Conservation (phyloP, 2,113 vertebrate genomes). For the Phalacrocorax carbo region DNA sequence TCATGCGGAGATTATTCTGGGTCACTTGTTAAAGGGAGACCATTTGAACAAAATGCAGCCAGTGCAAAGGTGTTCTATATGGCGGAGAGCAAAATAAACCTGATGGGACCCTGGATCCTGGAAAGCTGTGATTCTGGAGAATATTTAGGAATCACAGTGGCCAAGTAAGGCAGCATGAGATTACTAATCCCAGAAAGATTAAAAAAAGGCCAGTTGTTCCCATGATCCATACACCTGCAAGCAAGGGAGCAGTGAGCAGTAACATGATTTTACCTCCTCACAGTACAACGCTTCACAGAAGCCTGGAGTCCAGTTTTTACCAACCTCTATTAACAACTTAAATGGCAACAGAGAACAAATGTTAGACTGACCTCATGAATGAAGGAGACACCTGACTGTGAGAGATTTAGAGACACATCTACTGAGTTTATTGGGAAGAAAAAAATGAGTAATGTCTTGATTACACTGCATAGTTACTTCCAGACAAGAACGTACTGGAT, state of each 20-base stretch:
- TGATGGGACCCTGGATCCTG: background rate
- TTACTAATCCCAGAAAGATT: background rate
- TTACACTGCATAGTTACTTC: background rate
- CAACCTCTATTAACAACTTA: background rate
- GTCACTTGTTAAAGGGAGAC: background rate
- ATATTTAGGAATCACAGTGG: background rate
- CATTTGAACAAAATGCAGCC: background rate
- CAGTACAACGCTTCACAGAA: background rate
- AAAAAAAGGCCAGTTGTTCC: background rate
- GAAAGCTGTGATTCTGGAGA: background rate
- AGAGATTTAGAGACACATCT: background rate
- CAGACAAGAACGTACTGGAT: background rate
- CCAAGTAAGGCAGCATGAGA: background rate
- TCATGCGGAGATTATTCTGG: slow-evolving; percentile 1
- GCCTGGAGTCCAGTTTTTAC: background rate
- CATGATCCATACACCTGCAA: background rate
- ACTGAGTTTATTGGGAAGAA: background rate
- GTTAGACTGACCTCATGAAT: background rate
- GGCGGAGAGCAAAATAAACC: background rate
- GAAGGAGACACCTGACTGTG: background rate
- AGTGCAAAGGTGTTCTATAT: background rate
- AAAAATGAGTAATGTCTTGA: slow-evolving; percentile 2
- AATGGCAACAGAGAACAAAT: background rate
- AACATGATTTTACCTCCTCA: background rate
- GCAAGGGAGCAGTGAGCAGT: background rate